Conservation (phyloP, 2,113 vertebrate genomes). For the Onychostruthus taczanowskii region DNA sequence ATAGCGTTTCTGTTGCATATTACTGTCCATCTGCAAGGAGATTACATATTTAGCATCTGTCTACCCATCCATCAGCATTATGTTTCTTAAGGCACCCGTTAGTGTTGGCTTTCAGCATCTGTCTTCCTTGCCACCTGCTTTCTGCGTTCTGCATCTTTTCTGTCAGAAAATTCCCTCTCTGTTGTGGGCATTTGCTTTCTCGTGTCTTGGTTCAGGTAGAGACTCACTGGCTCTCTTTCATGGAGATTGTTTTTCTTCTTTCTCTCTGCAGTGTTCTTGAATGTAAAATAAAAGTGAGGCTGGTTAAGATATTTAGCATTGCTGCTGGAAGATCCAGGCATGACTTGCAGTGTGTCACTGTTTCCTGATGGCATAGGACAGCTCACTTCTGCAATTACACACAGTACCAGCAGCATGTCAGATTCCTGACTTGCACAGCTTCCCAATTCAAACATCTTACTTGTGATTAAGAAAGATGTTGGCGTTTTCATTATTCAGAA, state of each 20-base stretch:
- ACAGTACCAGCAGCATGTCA: not conserved
- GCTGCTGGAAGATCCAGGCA: not conserved
- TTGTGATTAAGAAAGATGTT: not conserved
- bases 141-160: not conserved
- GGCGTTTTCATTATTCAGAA: not conserved
- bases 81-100: constrained; percentile 11
- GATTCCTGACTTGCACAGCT: not conserved
- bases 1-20: not conserved
- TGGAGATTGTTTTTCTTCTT: not conserved
- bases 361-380: not conserved
- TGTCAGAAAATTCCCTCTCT: not conserved
- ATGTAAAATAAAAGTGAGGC: not conserved
- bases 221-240: not conserved
- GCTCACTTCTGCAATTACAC: not conserved
- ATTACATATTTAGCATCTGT: constrained; percentile 53
- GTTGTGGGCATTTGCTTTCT: not conserved
- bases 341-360: not conserved
- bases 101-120: not conserved
- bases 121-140: not conserved
- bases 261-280: not conserved
- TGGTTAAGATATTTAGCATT: not conserved
- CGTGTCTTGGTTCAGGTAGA: not conserved
- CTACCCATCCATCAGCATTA: constrained; percentile 56
- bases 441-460: not conserved
- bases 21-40: constrained; percentile 55